Evolutionary conservation across 2,888 invertebrate genomes (phyloP), one percentile per base, ranked within the genome.

Genomic region (Dascillus cervinus): DNA sequence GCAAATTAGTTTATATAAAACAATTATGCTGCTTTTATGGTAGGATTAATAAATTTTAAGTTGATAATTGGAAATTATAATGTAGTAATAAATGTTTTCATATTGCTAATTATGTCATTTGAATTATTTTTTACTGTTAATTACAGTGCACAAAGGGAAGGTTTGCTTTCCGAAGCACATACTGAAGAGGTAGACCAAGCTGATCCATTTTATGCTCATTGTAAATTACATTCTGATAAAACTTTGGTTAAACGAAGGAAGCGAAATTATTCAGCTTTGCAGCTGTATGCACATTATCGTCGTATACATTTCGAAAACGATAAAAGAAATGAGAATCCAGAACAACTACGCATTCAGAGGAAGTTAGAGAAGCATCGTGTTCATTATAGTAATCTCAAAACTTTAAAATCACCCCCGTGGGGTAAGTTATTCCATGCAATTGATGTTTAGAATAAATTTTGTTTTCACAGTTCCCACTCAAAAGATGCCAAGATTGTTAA

Each of bases 201-300:
- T 0, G 96, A 96, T 68, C 96, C 96, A 0, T 97, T 94, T 62
- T 96, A 91, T 63, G 96, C 95, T 0, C 92, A 96, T 58, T 97
- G 96, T 60, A 88, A 86, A 61, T 72, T 94, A 25, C 96, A 97
- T 64, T 92, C 94, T 0, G 95, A 96, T 57, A 92, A 92, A 63
- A 77, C 82, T 3, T 72, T 86, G 37, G 82, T 90, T 20, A 82
- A 84, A 53, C 76, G 80, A 55, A 74, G 87, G 3, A 79, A 81
- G 53, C 71, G 84, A 3, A 92, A 91, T 59, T 92, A 87, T 77
- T 71, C 92, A 37, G 87, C 91, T 1, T 67, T 92, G 31, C 88
- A 90, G 56, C 71, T 90, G 45, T 73, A 90, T 41, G 82, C 84
- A 8, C 79, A 83, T 33, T 77, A 75, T 51, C 70, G 79, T 56